Evolutionary conservation across 2,797 vertebrate species (phyloP).

Genomic region (Ficedula albicollis): DNA sequence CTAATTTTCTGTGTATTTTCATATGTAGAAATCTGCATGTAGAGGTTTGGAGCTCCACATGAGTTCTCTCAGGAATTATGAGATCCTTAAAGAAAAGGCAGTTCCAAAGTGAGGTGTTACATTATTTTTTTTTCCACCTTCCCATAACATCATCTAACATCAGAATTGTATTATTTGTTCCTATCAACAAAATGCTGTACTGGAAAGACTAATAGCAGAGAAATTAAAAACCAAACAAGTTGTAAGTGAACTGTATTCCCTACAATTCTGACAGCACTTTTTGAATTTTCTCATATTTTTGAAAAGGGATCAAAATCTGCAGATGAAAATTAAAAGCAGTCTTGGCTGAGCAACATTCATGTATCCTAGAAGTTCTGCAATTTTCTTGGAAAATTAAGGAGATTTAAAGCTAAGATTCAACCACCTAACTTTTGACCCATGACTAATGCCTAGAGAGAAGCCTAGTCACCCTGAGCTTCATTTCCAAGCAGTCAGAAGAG

Average conservation of each 20-base stretch:
- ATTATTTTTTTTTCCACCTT: rapidly evolving
- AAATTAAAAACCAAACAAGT: not conserved
- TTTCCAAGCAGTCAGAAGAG: constrained; percentile 13
- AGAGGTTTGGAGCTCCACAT: not conserved
- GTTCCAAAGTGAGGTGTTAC: not conserved
- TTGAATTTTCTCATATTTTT: not conserved
- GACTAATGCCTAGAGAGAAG: constrained; percentile 33
- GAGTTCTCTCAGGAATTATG: not conserved
- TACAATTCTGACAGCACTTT: not conserved
- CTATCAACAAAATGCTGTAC: not conserved
- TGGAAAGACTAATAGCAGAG: not conserved
- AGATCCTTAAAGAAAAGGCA: not conserved
- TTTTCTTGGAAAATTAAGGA: constrained; percentile 9
- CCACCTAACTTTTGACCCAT: constrained; percentile 12
- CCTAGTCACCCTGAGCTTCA: not conserved
- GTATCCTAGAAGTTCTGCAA: not conserved
- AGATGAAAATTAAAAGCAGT: not conserved
- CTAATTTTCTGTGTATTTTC: not conserved
- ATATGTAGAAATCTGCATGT: not conserved
- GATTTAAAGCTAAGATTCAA: not conserved
- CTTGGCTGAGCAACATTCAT: not conserved
- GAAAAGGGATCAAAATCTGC: not conserved
- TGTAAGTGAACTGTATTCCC: not conserved
- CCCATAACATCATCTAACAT: not conserved
- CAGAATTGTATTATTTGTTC: not conserved